phyloP scores from a whole-genome alignment of 2,888 invertebrate genomes.

The Odontocolon sp. region DNA sequence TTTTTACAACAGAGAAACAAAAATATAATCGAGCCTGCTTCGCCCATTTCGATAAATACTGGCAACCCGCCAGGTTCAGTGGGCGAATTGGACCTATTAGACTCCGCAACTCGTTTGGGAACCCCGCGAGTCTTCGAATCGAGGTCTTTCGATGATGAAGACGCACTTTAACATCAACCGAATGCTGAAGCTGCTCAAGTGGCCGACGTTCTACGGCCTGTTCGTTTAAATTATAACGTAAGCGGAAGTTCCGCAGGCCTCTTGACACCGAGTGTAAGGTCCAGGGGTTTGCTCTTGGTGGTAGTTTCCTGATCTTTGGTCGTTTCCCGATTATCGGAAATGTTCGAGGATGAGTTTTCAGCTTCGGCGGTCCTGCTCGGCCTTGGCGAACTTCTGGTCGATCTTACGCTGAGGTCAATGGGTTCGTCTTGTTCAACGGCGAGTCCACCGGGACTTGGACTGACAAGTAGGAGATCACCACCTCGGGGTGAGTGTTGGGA shows the following conservation, averaged over 20 bases:
- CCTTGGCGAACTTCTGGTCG: conserved; percentile 71
- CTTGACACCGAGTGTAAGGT: conserved; percentile 74
- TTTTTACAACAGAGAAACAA: conserved; percentile 1
- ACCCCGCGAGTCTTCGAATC: not conserved
- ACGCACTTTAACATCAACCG: not conserved
- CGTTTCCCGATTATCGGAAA: conserved; percentile 49
- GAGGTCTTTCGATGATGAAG: no score
- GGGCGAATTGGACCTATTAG: no score
- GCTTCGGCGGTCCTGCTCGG: conserved; percentile 65
- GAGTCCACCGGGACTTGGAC: conserved; percentile 79
- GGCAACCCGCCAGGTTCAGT: not conserved
- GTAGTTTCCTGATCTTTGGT: conserved; percentile 66
- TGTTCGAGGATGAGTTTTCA: conserved; percentile 40
- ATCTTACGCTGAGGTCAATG: conserved; percentile 80
- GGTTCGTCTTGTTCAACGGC: conserved; percentile 82
- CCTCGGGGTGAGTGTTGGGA: conserved; percentile 75
- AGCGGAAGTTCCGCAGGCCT: conserved; percentile 75
- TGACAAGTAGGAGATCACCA: conserved; percentile 79
- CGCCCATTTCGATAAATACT: not conserved
- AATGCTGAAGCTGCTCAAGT: not conserved
- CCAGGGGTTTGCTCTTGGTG: conserved; percentile 77
- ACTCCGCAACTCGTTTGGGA: no score
- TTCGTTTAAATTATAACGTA: conserved; percentile 61
- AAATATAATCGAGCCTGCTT: not conserved
- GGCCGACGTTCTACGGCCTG: not conserved